A percentile compares a stretch with the other conserved stretches of the same genome.
phyloP scores from a whole-genome alignment of 2,113 vertebrate species.

The Motacilla alba region DNA sequence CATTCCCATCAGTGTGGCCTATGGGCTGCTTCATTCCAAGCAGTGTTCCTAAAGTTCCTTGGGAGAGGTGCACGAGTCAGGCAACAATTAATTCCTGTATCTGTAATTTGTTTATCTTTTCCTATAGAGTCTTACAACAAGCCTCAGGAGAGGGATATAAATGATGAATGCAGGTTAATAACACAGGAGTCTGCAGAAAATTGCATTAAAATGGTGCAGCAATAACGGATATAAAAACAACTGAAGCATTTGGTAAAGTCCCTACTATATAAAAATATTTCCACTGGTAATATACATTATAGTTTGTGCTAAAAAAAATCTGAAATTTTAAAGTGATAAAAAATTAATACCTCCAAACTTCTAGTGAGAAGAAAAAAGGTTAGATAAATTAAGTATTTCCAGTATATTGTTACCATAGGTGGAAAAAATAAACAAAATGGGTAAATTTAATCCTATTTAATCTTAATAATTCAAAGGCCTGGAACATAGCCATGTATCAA shows the following conservation, averaged over 20 bases:
- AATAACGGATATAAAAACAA: slow-evolving; percentile 34
- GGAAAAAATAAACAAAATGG: not conserved
- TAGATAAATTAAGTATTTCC: not conserved
- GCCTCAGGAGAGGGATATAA: slow-evolving; percentile 15
- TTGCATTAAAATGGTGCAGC: slow-evolving; percentile 12
- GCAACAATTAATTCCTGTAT: slow-evolving; percentile 33
- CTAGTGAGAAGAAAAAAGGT: not conserved
- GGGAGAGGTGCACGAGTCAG: not conserved
- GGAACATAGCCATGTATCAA: not conserved
- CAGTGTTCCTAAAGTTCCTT: not conserved
- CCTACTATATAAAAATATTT: slow-evolving; percentile 30
- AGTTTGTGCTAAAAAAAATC: slow-evolving; percentile 18
- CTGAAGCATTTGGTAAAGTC: not conserved
- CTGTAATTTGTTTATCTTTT: slow-evolving; percentile 49
- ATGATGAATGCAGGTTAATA: slow-evolving; percentile 60
- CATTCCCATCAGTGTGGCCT: not conserved
- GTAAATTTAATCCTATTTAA: not conserved
- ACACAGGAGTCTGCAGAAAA: not conserved
- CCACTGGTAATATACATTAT: not conserved
- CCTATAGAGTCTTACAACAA: slow-evolving; percentile 3
- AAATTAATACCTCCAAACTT: not conserved
- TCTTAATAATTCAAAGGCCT: not conserved
- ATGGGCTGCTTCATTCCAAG: not conserved
- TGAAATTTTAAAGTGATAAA: not conserved
- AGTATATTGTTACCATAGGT: not conserved